Conservation (phyloP, 2,113 vertebrate species). For the Solea solea region DNA sequence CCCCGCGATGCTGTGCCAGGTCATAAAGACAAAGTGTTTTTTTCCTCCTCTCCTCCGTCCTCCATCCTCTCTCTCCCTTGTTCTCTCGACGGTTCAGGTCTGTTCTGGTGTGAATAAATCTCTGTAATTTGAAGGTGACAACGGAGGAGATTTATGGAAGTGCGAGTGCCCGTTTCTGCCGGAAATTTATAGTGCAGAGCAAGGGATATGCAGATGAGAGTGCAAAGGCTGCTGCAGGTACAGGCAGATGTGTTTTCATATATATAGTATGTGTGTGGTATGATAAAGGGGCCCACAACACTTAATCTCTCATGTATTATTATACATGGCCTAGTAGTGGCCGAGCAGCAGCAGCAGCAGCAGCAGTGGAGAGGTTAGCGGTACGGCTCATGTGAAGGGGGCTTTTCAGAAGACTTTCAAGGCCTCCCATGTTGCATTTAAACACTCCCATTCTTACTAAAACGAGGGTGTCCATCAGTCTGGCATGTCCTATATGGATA, state of each 20-base stretch:
- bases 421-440: neutral
- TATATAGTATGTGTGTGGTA: constrained; percentile 33
- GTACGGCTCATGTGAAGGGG: constrained; percentile 14
- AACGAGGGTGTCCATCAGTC: no score
- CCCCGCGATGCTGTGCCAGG: constrained; percentile 83
- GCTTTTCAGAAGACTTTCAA: neutral
- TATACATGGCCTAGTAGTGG: constrained; percentile 35
- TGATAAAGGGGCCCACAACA: constrained; percentile 54
- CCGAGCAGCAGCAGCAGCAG: constrained; percentile 37
- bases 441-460: no score
- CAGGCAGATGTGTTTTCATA: constrained; percentile 57
- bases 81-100: constrained; percentile 59
- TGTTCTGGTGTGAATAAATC: constrained; percentile 91
- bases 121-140: constrained; percentile 90
- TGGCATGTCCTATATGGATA: no score
- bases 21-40: constrained; percentile 81
- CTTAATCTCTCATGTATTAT: constrained; percentile 61
- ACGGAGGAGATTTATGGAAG: constrained; percentile 84
- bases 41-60: constrained; percentile 3
- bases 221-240: constrained; percentile 70
- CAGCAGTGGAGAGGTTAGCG: constrained; percentile 24
- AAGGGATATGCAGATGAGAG: constrained; percentile 84
- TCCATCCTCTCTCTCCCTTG: constrained; percentile 29
- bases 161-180: constrained; percentile 79
- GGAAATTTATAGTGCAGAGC: constrained; percentile 78